Evolutionary conservation across 2,888 invertebrate genomes (phyloP), one percentile per base, ranked within the genome.

Genomic region (Hipparchia sbordonii): DNA sequence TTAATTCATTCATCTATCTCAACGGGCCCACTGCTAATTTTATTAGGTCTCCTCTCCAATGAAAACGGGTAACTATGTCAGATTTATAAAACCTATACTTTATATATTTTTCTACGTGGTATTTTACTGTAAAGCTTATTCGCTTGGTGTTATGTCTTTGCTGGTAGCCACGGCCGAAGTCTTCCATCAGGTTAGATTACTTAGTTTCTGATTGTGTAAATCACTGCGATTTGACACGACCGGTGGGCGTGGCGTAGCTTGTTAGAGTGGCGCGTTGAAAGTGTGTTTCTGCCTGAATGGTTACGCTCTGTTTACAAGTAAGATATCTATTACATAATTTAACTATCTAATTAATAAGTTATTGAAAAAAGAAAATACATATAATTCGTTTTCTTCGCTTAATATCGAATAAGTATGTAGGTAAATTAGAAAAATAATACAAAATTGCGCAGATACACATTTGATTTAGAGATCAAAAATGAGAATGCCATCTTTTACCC

Each of bases 371-470:
- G 62, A 72, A 75, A 76, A 12, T 74, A 74, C 71, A 69, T 72
- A 74, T 74, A 77, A 76, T 78, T 78, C 74, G 78, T 78, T 75
- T 70, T 71, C 51, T 62, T 76, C 72, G 70, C 70, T 73, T 74
- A 65, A 48, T 33, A 71, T 67, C 48, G 48, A 23, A 48, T 10
- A 8, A 62, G 63, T 57, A 67, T 54, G 45, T 71, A 60, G 46
- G 46, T 57, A 70, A 76, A 72, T 67, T 46, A 74, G 72, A 70
- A 52, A 57, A 57, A 68, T 62, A 45, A 69, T 52, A 70, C 10
- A 60, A 67, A 63, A 69, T 71, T 66, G 72, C 74, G 56, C 72
- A 71, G 66, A 46, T 72, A 71, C 60, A 70, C 33, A 45, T 70
- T 61, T 9, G 13, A 66, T 63, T 73, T 23, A 9, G 51, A 68